phyloP scores from a whole-genome alignment of 2,888 invertebrate species.

The Stenurella melanura region DNA sequence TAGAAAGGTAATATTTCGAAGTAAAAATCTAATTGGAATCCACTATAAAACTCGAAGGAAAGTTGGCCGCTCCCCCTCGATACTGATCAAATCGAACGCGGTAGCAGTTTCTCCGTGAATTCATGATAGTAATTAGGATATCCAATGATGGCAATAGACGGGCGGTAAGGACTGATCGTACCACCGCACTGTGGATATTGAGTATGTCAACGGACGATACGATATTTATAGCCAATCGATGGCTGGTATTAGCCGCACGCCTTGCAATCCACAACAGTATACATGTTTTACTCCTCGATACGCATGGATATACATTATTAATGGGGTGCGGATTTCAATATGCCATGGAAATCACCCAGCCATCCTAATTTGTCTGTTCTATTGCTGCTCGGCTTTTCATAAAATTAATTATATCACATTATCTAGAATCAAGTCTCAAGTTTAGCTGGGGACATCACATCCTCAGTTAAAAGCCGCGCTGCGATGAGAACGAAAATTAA shows the following conservation, averaged over 20 bases:
- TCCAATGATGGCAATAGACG: constrained; percentile 20
- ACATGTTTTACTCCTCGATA: background rate
- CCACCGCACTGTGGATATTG: constrained; percentile 21
- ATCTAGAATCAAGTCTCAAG: background rate
- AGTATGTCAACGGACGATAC: constrained; percentile 23
- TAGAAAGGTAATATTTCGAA: too few species aligned
- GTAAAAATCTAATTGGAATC: too few species aligned
- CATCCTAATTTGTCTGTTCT: constrained; percentile 30
- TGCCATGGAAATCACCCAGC: constrained; percentile 13
- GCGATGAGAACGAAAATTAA: too few species aligned
- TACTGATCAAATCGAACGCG: background rate
- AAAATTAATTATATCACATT: constrained; percentile 21
- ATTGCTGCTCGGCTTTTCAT: background rate
- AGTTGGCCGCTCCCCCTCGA: background rate
- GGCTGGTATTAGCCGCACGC: background rate
- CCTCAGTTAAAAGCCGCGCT: background rate
- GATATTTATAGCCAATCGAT: constrained; percentile 32
- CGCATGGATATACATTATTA: constrained; percentile 33
- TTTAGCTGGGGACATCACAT: background rate
- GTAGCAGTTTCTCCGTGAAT: constrained; percentile 7
- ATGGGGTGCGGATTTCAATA: constrained; percentile 37
- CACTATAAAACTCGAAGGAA: background rate
- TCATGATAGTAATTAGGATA: constrained; percentile 31
- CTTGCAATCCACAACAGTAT: constrained; percentile 5
- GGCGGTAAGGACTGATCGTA: constrained; percentile 20